Evolutionary conservation across 2,797 vertebrate species (phyloP).

Genomic region (Taenioides sp.): DNA sequence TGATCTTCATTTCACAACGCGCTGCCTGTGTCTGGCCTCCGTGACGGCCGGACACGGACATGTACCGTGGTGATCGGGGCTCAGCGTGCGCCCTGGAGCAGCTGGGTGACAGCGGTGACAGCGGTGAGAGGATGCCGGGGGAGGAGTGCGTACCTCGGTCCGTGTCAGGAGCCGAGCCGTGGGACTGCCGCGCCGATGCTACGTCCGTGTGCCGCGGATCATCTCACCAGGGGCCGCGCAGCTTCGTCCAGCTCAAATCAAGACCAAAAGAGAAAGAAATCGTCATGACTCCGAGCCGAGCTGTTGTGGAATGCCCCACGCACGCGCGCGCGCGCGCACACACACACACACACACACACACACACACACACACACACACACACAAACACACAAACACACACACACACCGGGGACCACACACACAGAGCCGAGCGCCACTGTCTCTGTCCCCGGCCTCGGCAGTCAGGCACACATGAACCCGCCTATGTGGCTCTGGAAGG

Average conservation of each 20-base stretch:
- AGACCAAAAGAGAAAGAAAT: not conserved
- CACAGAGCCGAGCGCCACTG: too few species aligned
- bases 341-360: not conserved
- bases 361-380: not conserved
- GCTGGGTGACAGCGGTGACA: not conserved
- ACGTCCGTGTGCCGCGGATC: conserved; percentile 9
- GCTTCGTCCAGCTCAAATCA: not conserved
- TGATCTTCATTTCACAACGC: not conserved
- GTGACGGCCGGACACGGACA: not conserved
- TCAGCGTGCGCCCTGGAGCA: not conserved
- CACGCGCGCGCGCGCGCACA: not conserved
- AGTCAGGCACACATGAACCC: not conserved
- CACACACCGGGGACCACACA: too few species aligned
- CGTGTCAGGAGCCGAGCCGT: conserved; percentile 7
- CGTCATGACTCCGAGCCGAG: conserved; percentile 30
- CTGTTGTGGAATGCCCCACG: conserved; percentile 15
- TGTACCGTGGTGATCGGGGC: not conserved
- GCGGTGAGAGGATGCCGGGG: not conserved
- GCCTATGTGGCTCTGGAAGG: conserved; percentile 26
- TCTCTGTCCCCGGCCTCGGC: not conserved
- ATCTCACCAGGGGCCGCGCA: too few species aligned
- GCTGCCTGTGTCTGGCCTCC: not conserved
- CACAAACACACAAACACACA: not conserved
- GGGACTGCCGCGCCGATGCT: not conserved
- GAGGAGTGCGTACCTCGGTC: conserved; percentile 20